These are phyloP conservation scores for Cherax destructor DNA, from an alignment of 1,140 invertebrate species.

Conservation along the genomic window DNA sequence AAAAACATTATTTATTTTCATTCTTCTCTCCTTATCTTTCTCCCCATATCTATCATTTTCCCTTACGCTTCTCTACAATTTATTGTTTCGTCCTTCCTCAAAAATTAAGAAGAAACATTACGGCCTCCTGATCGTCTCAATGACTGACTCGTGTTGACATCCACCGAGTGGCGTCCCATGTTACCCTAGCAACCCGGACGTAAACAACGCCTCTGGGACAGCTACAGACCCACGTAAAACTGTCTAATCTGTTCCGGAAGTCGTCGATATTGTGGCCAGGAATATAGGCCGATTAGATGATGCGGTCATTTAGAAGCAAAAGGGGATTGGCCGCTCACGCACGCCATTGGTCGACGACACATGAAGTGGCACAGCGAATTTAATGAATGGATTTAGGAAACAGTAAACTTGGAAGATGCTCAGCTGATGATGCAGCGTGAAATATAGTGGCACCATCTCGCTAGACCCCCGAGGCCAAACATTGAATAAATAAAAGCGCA, in stretches of 20 bases:
- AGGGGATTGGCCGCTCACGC: constrained; percentile 28
- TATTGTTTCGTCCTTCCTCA: too few relatives aligned
- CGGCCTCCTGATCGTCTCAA: too few relatives aligned
- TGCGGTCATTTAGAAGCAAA: constrained; percentile 49
- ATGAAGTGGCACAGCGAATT: constrained; percentile 19
- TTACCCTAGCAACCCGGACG: background rate
- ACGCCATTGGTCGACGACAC: constrained; percentile 26
- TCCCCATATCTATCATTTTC: too few relatives aligned
- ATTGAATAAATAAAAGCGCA: too few relatives aligned
- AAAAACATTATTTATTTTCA: too few relatives aligned
- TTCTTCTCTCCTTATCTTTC: too few relatives aligned
- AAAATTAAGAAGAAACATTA: too few relatives aligned
- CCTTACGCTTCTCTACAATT: too few relatives aligned
- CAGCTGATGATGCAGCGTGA: background rate
- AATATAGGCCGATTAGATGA: constrained; percentile 49
- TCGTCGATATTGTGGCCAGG: constrained; percentile 38
- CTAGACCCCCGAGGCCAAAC: too few relatives aligned
- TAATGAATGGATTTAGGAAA: constrained; percentile 29
- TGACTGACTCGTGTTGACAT: too few relatives aligned
- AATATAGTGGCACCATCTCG: too few relatives aligned
- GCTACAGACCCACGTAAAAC: background rate
- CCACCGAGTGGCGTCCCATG: background rate
- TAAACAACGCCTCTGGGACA: constrained; percentile 12
- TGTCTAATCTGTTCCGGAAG: constrained; percentile 7
- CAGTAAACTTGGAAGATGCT: background rate